Evolutionary conservation across 1,140 invertebrate species (phyloP).

Genomic region (Aphelenchoides besseyi): DNA sequence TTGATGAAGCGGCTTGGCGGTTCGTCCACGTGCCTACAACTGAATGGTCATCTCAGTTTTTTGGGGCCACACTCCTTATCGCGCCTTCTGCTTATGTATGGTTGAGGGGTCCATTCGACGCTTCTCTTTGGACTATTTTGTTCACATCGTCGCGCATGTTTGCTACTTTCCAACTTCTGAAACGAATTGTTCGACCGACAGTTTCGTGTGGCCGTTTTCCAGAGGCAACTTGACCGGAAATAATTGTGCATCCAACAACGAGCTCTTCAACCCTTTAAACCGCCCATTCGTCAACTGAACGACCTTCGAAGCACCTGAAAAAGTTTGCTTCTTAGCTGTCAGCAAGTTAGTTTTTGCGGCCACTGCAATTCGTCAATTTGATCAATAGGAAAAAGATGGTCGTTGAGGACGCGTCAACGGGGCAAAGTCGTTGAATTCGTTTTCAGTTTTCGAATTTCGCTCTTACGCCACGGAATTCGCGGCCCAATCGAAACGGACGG

Average conservation of each 20-base stretch:
- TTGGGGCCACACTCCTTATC: not conserved
- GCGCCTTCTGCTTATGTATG: not conserved
- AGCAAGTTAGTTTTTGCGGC: not conserved
- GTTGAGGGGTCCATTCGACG: not conserved
- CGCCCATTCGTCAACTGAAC: not conserved
- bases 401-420: not conserved
- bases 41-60: not conserved
- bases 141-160: not conserved
- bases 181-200: constrained; percentile 1
- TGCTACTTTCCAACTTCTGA: not conserved
- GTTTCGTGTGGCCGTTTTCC: too few relatives aligned
- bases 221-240: too few relatives aligned
- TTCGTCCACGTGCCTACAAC: not conserved
- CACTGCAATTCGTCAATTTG: not conserved
- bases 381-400: not conserved
- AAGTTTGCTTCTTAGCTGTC: not conserved
- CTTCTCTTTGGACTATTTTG: not conserved
- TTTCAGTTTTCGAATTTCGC: too few relatives aligned
- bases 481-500: too few relatives aligned
- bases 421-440: too few relatives aligned
- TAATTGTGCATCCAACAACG: too few relatives aligned
- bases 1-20: not conserved
- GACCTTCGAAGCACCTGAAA: not conserved
- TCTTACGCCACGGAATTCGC: too few relatives aligned
- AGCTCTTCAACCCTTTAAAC: too few relatives aligned